These are phyloP conservation scores for Archilochus colubris DNA, from an alignment of 2,113 vertebrate species.

Conservation along the genomic window DNA sequence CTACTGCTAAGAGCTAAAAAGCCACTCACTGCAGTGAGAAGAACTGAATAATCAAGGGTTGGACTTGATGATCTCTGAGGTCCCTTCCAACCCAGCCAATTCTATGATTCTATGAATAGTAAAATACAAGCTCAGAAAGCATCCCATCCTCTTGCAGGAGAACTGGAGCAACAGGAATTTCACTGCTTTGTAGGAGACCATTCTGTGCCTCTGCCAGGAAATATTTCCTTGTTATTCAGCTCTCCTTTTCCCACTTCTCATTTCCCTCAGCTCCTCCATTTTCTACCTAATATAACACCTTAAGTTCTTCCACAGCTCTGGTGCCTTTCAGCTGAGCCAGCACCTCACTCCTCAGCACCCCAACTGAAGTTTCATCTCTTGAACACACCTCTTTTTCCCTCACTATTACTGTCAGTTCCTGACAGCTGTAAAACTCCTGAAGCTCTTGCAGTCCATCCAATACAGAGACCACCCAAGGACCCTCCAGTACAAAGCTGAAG, in stretches of 20 bases:
- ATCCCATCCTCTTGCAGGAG: neutral
- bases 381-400: neutral
- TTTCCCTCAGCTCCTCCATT: neutral
- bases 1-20: neutral
- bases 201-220: neutral
- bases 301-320: neutral
- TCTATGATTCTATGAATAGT: too few species aligned
- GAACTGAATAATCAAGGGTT: neutral
- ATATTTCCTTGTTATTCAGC: neutral
- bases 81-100: too few species aligned
- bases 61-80: too few species aligned
- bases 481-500: neutral
- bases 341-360: neutral
- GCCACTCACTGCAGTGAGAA: neutral
- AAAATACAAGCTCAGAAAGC: neutral
- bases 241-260: neutral
- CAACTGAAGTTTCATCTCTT: neutral
- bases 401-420: neutral
- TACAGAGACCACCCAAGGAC: neutral
- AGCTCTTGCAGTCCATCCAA: neutral
- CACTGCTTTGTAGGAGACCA: neutral
- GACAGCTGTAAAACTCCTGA: neutral
- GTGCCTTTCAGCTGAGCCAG: neutral
- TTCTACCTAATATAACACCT: neutral
- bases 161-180: neutral